phyloP scores from a whole-genome alignment of 2,113 vertebrate genomes.

The Halichoeres trimaculatus region DNA sequence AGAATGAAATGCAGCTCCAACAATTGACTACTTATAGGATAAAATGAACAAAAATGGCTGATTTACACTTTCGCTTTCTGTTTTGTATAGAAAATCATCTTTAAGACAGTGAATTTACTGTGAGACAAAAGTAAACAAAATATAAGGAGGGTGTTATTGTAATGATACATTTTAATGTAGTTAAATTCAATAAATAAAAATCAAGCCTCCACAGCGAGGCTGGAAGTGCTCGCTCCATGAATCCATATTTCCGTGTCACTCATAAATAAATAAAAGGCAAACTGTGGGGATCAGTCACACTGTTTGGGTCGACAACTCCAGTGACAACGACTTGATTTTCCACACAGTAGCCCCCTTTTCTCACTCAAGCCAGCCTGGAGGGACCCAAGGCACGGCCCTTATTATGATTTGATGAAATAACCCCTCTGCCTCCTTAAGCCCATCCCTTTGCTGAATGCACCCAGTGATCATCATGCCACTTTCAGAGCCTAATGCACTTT shows the following conservation, averaged over 20 bases:
- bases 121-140: neutral
- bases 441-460: conserved; percentile 69
- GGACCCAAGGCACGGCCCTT: conserved; percentile 58
- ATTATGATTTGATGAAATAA: conserved; percentile 73
- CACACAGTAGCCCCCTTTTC: conserved; percentile 56
- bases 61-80: conserved; percentile 61
- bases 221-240: conserved; percentile 14
- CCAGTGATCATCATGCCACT: conserved; percentile 72
- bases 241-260: conserved; percentile 46
- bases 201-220: conserved; percentile 12
- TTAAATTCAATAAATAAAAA: neutral
- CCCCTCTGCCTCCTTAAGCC: conserved; percentile 68
- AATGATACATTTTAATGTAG: neutral
- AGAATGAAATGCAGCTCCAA: neutral
- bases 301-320: conserved; percentile 53
- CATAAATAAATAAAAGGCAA: conserved; percentile 50
- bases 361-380: conserved; percentile 40
- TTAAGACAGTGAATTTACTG: too few relatives aligned
- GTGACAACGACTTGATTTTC: conserved; percentile 64
- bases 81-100: neutral
- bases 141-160: neutral
- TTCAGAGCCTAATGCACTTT: conserved; percentile 57
- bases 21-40: neutral
- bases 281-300: conserved; percentile 39
- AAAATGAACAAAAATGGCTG: neutral